Percentiles rank a stretch among this genome's conserved stretches.
Evolutionary conservation across 2,113 vertebrate species (phyloP).

Genomic region (Trochalopteron elliotii): DNA sequence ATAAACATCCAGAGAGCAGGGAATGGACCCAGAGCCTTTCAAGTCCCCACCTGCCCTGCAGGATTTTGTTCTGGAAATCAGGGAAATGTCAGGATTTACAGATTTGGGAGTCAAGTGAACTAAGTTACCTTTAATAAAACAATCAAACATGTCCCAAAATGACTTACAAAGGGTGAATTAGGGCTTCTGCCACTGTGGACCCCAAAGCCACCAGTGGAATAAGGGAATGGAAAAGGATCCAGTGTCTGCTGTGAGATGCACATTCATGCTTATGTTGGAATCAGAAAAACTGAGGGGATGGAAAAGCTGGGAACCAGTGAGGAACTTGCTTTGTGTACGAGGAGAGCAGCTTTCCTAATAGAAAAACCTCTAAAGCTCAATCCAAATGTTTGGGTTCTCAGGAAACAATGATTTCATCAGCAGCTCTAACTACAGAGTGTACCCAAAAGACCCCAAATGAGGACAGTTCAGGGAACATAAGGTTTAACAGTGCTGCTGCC

Average conservation of each 20-base stretch:
- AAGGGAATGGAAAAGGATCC: background rate
- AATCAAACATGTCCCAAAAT: background rate
- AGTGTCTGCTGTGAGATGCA: background rate
- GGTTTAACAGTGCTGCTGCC: background rate
- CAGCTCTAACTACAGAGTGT: background rate
- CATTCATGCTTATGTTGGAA: fast-evolving
- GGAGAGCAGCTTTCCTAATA: background rate
- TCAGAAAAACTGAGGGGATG: background rate
- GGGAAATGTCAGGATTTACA: background rate
- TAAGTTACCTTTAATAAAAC: background rate
- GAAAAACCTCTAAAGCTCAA: background rate
- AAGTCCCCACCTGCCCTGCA: background rate
- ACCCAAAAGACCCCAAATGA: background rate
- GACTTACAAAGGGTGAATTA: background rate
- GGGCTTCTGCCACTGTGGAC: background rate
- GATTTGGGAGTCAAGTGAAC: background rate
- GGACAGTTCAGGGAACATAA: background rate
- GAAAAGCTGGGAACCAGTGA: background rate
- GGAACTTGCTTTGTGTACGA: background rate
- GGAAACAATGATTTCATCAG: background rate
- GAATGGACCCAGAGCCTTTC: background rate
- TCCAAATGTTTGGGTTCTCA: background rate
- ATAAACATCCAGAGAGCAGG: background rate
- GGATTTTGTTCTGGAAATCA: background rate
- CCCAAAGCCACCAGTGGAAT: background rate